Conservation (phyloP, 2,888 invertebrate species). For the Euzetes globulus region DNA sequence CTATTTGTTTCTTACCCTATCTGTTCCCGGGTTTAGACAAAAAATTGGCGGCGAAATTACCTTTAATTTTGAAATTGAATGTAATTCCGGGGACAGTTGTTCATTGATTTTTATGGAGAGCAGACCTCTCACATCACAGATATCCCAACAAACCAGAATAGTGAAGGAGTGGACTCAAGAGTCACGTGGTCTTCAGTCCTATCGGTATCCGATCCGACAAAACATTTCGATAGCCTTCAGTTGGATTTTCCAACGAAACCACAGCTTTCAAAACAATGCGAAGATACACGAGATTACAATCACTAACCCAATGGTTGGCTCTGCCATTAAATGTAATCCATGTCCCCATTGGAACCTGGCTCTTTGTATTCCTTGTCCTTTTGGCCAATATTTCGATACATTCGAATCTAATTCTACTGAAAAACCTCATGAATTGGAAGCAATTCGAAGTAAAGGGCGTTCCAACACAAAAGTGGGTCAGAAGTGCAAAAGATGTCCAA, state of each 20-base stretch:
- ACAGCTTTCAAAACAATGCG: slow-evolving; percentile 43
- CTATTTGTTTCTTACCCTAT: slow-evolving; percentile 51
- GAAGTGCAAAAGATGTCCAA: slow-evolving; percentile 51
- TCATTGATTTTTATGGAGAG: slow-evolving; percentile 51
- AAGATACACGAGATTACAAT: slow-evolving; percentile 52
- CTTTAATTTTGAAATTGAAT: slow-evolving; percentile 53
- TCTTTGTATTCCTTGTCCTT: slow-evolving; percentile 53
- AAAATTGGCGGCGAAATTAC: slow-evolving; percentile 50
- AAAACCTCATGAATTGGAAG: neutral
- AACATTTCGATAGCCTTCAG: slow-evolving; percentile 46
- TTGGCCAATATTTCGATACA: slow-evolving; percentile 50
- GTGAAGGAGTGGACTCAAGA: slow-evolving; percentile 32
- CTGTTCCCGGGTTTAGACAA: slow-evolving; percentile 50
- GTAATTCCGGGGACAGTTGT: slow-evolving; percentile 49
- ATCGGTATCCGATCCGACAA: slow-evolving; percentile 3
- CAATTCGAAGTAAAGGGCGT: neutral
- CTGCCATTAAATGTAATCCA: slow-evolving; percentile 52
- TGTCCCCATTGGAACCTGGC: slow-evolving; percentile 43
- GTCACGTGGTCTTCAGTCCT: slow-evolving; percentile 23
- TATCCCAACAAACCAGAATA: slow-evolving; percentile 12
- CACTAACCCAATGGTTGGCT: slow-evolving; percentile 53
- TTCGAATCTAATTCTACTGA: neutral
- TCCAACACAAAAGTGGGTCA: slow-evolving; percentile 38
- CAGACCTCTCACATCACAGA: neutral
- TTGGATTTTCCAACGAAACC: slow-evolving; percentile 51